phyloP scores from a whole-genome alignment of 2,797 vertebrate genomes.

The Podargus strigoides region DNA sequence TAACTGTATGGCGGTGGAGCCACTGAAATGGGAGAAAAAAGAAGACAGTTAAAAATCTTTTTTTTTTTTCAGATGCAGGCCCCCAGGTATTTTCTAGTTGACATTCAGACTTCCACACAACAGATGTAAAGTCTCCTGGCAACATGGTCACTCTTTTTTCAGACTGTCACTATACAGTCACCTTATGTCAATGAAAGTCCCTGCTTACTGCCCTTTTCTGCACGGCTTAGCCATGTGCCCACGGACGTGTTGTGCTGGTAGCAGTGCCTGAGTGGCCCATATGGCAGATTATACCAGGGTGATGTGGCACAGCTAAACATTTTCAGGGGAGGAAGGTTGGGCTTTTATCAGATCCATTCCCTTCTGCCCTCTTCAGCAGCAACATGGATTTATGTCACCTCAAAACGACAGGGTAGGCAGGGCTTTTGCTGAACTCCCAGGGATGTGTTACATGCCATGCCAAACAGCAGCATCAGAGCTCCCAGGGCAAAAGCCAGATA shows the following conservation, averaged over 20 bases:
- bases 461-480: neutral
- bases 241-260: neutral
- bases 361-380: neutral
- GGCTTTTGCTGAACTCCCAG: neutral
- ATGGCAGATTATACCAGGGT: neutral
- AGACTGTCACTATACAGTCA: neutral
- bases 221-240: neutral
- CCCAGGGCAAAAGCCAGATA: neutral
- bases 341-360: neutral
- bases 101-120: neutral
- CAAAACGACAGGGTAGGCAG: fast-evolving
- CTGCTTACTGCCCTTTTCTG: neutral
- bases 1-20: constrained; percentile 85
- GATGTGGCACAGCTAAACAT: neutral
- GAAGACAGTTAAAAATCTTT: neutral
- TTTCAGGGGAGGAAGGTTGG: neutral
- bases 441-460: neutral
- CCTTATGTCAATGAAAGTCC: neutral
- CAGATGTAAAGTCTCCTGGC: neutral
- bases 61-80: neutral
- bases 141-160: neutral
- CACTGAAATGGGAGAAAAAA: constrained; percentile 67
- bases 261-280: neutral
- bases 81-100: neutral
- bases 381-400: neutral